These are phyloP conservation scores for Ephydatia muelleri DNA, from an alignment of 37 sponge, comb jelly and placozoan genomes.

Conservation along the genomic window DNA sequence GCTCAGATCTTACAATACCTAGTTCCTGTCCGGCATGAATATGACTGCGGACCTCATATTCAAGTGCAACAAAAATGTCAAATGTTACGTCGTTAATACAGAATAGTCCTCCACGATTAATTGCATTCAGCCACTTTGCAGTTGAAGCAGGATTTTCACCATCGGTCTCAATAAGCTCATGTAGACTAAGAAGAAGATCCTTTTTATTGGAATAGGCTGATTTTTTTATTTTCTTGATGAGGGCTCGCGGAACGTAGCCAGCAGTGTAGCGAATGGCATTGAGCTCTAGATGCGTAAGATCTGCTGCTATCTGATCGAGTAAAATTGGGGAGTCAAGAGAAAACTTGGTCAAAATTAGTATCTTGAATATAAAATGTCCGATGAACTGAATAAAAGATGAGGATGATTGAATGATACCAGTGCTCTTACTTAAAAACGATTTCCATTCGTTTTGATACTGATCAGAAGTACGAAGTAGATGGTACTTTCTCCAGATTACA, in stretches of 20 bases:
- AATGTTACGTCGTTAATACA: neutral
- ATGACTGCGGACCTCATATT: neutral
- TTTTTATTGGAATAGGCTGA: neutral
- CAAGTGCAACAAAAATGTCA: neutral
- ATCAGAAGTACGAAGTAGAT: neutral
- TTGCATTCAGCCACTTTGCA: neutral
- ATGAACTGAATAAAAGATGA: conserved; percentile 2
- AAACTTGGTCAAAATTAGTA: neutral
- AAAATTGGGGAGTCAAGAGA: neutral
- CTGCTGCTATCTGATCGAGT: neutral
- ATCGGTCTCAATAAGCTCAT: neutral
- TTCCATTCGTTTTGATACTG: neutral
- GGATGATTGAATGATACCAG: neutral
- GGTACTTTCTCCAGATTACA: neutral
- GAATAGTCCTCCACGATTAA: neutral
- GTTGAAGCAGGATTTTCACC: neutral
- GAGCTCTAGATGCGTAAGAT: neutral
- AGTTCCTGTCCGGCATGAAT: neutral
- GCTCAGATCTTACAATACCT: neutral
- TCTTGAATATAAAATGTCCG: neutral
- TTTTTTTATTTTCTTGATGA: neutral
- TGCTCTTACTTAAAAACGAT: neutral
- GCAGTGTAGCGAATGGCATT: neutral
- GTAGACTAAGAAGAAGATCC: neutral
- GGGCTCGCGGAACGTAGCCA: neutral